A percentile compares a stretch with the other conserved stretches of the same genome.
Conservation (phyloP, 1,140 invertebrate species). For the Drosophila nigromelanica region DNA sequence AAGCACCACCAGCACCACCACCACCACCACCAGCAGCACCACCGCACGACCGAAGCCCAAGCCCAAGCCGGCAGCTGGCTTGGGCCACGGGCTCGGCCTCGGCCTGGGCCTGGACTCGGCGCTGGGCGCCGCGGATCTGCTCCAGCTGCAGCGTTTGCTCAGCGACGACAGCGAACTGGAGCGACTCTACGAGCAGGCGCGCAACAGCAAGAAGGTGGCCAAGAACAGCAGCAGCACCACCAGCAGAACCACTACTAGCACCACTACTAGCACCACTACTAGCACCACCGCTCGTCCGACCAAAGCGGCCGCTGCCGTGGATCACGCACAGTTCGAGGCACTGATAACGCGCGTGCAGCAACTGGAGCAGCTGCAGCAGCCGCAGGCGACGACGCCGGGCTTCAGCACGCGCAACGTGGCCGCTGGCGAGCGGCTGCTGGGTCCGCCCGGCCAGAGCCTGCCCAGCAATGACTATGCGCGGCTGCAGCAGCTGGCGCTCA, state of each 20-base stretch:
- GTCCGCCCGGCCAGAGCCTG: conserved; percentile 2
- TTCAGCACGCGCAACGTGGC: conserved; percentile 74
- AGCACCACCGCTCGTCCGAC: conserved; percentile 44
- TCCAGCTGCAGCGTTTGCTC: conserved; percentile 67
- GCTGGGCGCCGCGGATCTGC: conserved; percentile 53
- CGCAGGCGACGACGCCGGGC: conserved; percentile 56
- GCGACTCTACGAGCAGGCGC: conserved; percentile 75
- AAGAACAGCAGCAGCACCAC: conserved; percentile 36
- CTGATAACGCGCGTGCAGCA: conserved; percentile 77
- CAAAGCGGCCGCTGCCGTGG: conserved; percentile 44
- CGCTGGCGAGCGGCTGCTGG: not conserved
- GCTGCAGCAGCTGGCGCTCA: conserved; percentile 53
- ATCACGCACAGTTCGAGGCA: conserved; percentile 70
- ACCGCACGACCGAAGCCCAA: conserved; percentile 13
- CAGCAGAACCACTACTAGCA: conserved; percentile 21
- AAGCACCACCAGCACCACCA: conserved; percentile 8
- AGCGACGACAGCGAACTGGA: conserved; percentile 75
- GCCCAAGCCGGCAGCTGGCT: not conserved
- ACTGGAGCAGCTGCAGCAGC: conserved; percentile 71
- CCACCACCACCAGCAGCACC: conserved; percentile 20
- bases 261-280: conserved; percentile 13
- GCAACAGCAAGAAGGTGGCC: conserved; percentile 49
- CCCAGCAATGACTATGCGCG: conserved; percentile 76
- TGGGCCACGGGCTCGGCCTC: not conserved
- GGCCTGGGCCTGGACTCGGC: conserved; percentile 10